Evolutionary conservation across 2,888 invertebrate species (phyloP).

Genomic region (Acanthosepion pharaonis): DNA sequence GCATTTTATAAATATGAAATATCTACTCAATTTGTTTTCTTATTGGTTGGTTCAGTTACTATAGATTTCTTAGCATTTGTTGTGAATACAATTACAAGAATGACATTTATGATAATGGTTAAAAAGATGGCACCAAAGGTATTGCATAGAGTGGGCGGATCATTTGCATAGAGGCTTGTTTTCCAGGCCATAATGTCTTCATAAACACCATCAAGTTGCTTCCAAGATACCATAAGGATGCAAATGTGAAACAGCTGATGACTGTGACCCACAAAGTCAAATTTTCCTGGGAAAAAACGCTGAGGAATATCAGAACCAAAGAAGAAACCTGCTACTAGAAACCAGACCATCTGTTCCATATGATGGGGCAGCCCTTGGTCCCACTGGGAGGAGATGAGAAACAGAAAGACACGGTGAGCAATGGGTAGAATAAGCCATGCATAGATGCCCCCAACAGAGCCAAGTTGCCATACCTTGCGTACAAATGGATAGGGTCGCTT

Average conservation of each 20-base stretch:
- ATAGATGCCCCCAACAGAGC: slow-evolving; percentile 70
- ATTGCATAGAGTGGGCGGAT: slow-evolving; percentile 64
- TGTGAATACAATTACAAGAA: slow-evolving; percentile 63
- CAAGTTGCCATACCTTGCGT: slow-evolving; percentile 72
- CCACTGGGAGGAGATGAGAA: slow-evolving; percentile 60
- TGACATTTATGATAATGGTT: slow-evolving; percentile 61
- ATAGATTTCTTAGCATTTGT: slow-evolving; percentile 53
- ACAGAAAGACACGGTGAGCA: slow-evolving; percentile 64
- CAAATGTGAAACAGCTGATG: slow-evolving; percentile 74
- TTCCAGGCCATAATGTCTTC: slow-evolving; percentile 65
- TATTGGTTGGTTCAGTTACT: background rate
- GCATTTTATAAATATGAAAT: slow-evolving; percentile 3
- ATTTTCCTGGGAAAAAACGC: slow-evolving; percentile 69
- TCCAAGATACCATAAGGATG: slow-evolving; percentile 70
- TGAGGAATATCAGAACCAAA: slow-evolving; percentile 73
- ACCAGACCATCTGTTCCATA: slow-evolving; percentile 71
- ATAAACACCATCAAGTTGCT: slow-evolving; percentile 71
- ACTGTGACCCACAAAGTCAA: slow-evolving; percentile 72
- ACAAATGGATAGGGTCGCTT: slow-evolving; percentile 71
- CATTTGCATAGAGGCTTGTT: slow-evolving; percentile 57
- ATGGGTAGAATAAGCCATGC: slow-evolving; percentile 71
- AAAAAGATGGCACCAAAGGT: slow-evolving; percentile 69
- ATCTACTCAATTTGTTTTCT: background rate
- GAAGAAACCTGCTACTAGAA: slow-evolving; percentile 70
- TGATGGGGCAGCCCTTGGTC: slow-evolving; percentile 68